Base-by-base conservation (phyloP, 2,797 vertebrate species). In the Eleutherodactylus coqui region DNA sequence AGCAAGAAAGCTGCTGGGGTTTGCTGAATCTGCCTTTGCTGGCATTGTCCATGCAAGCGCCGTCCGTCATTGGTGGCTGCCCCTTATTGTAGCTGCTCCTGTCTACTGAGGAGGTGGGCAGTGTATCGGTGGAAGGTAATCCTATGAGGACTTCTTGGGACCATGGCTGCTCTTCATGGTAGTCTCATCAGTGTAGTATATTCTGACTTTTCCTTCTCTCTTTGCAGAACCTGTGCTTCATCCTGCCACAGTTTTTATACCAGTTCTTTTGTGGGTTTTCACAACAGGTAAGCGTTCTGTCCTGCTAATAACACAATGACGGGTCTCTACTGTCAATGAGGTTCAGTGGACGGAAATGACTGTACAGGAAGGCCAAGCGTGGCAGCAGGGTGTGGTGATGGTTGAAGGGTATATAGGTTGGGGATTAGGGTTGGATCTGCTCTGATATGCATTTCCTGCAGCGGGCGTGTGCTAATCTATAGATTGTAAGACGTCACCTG, bases 221-320 rank as follows among this genome's bases (percentile, higher is more conserved):
- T 90, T 92, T 84, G 47, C 91, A 99, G 97, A 99, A 99, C 91
- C 97, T 99, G 90, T 99, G 98, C 94, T 99, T 99, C 94, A 99
- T 99, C 92, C 96, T 99, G 92, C 98, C 98, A 58, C 98, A 99
- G 88, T 99, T 99, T 97, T 96, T 99, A 92, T 99, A 97, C 95
- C 98, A 99, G 94, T 98, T 99, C 93, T 99, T 98, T 95, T 99
- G 98, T 88, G 97, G 98, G 90, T 99, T 96, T 92, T 99, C 98
- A 83, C 98, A 99, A 93, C 98, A 99, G 96, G 98, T 99, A 94
- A 92, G 94, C 96, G 67, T 53, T 32, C 49, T 38, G 13, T 53
- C 5, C 75, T 11, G 19, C 9, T 49, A 19, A 53, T 11, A 21
- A 24, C 21, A 51, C 53, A 9, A 36, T 16, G 16, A 8, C 4